Base-by-base conservation (phyloP, 2,888 invertebrate species). In the Aromia moschata region DNA sequence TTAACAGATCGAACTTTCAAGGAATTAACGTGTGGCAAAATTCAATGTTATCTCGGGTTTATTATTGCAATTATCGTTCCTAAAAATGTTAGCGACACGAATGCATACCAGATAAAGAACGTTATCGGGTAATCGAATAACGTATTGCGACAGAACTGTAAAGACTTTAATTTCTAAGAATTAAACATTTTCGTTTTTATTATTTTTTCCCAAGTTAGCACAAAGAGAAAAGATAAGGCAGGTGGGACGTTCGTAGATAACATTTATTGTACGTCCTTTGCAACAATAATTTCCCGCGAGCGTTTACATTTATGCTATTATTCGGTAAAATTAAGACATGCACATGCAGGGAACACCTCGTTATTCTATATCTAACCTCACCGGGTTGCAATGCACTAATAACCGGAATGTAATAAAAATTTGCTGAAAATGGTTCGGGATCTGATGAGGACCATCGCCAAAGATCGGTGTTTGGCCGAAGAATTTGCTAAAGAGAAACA, bases 291-390 rank as follows among this genome's bases (percentile, higher is more conserved):
- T 14, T 37, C 36, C 18, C 37, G 36, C 37, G 25, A 18, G 15
- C n/a, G 10, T 5, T 46, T 15, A 12, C 36, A 36, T 10, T 7
- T 17, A 46, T 18, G 16, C 16, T 30, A 31, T 45, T 30, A 30
- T 3, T 31, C 7, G 17, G 18, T 7, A 47, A 14, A 37, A 61
- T 51, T 58, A 58, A 54, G 47, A 58, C 64, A 56, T 60, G 63
- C 58, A 63, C 55, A 61, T 41, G 58, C 60, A 60, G 43, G 58
- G n/a, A n/a, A 49, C 56, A 56, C 56, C 60, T 64, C 64, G 54
- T 64, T 64, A 64, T 58, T 61, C 58, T 58, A 60, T 60, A 58
- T 60, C 51, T 60, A 54, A 51, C n/a, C n/a, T n/a, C n/a, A n/a
- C n/a, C n/a, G n/a, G n/a, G n/a, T n/a, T n/a, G n/a, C n/a, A n/a